These are phyloP conservation scores for Spizaetus ornatus DNA, from an alignment of 2,113 vertebrate species.

Conservation along the genomic window DNA sequence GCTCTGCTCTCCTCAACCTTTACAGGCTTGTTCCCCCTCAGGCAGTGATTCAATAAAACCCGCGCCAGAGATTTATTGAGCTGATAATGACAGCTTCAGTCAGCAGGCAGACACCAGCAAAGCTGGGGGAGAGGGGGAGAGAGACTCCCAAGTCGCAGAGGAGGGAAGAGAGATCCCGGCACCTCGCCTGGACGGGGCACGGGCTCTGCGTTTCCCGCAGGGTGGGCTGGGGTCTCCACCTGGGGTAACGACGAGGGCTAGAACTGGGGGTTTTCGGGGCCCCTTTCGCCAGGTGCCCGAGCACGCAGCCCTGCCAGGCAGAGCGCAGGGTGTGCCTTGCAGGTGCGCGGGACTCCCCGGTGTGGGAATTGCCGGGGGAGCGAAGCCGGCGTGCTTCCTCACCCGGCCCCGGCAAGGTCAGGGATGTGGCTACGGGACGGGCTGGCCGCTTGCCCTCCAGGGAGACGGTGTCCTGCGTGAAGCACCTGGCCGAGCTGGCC, in stretches of 20 bases:
- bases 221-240: not conserved
- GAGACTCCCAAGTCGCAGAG: not conserved
- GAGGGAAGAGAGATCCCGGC: not conserved
- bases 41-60: slow-evolving; percentile 89
- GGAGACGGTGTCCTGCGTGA: not conserved
- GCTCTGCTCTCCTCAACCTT: slow-evolving; percentile 90
- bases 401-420: not conserved
- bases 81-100: slow-evolving; percentile 89
- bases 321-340: not conserved
- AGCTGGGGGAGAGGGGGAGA: not conserved
- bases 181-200: not conserved
- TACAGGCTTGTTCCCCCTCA: slow-evolving; percentile 81
- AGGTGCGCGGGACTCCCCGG: not conserved
- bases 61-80: slow-evolving; percentile 88
- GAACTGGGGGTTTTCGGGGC: rapidly evolving
- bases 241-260: not conserved
- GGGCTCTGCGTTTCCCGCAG: not conserved
- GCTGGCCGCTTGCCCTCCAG: not conserved
- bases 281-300: not conserved
- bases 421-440: not conserved
- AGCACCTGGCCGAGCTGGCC: not conserved
- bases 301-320: not conserved
- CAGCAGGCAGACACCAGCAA: slow-evolving; percentile 72
- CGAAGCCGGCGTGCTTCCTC: not conserved
- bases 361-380: not conserved